These are phyloP conservation scores for Dipus sagitta DNA, from an alignment of 2,797 vertebrate species.

Conservation along the genomic window DNA sequence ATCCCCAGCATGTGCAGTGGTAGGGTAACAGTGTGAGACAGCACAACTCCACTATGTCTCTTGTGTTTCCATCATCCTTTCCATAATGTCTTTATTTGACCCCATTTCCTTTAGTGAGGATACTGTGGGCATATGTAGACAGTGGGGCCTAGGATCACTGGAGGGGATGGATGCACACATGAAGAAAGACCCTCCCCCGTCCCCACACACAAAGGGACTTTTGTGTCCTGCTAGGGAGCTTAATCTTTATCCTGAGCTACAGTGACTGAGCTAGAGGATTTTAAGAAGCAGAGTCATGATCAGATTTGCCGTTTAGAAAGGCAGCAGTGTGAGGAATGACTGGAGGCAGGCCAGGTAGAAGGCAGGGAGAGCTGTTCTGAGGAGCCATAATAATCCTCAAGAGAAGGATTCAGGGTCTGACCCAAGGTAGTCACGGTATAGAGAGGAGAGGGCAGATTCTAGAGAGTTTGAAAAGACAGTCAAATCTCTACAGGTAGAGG, in stretches of 20 bases:
- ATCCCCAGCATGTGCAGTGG: background rate
- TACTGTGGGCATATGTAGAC: background rate
- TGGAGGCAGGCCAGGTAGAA: conserved; percentile 64
- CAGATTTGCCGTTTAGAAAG: conserved; percentile 66
- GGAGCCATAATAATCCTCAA: background rate
- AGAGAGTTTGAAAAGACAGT: background rate
- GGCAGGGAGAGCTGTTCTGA: background rate
- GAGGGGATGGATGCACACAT: background rate
- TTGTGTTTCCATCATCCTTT: background rate
- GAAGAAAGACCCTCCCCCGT: background rate
- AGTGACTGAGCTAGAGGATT: conserved; percentile 27
- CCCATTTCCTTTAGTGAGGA: background rate
- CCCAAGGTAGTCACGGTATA: background rate
- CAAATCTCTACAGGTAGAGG: background rate
- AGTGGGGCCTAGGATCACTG: background rate
- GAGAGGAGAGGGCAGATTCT: background rate
- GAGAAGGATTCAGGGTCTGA: background rate
- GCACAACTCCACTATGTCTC: background rate
- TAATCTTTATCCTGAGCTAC: conserved; percentile 37
- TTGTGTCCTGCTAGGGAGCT: conserved; percentile 34
- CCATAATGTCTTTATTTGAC: background rate
- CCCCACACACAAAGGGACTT: conserved; percentile 46
- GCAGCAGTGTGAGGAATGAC: background rate
- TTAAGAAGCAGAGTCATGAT: conserved; percentile 39
- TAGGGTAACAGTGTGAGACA: background rate